Evolutionary conservation across 2,888 invertebrate species (phyloP).

Genomic region (Cylloceria caligata): DNA sequence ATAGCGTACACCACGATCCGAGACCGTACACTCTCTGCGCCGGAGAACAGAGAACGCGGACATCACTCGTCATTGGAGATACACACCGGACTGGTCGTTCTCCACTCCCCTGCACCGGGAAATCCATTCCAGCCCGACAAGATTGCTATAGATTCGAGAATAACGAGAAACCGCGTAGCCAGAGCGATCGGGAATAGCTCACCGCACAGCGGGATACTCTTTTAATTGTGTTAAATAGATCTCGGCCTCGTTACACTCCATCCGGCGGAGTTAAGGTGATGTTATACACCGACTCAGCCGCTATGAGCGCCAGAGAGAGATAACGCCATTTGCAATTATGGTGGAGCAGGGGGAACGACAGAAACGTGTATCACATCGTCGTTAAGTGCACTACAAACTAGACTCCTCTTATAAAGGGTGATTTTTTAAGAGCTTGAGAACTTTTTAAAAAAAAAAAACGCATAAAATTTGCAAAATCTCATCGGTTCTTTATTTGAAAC

Average conservation of each 20-base stretch:
- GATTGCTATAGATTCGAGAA: conserved; percentile 56
- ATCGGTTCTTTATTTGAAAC: no score
- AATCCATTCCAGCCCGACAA: conserved; percentile 33
- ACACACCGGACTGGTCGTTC: conserved; percentile 14
- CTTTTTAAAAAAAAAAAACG: no score
- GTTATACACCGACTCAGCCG: no score
- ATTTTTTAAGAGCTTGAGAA: no score
- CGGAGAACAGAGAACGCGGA: conserved; percentile 29
- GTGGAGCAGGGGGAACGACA: no score
- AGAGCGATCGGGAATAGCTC: conserved; percentile 36
- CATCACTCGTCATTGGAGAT: conserved; percentile 61
- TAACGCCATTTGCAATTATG: no score
- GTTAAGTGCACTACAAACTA: conserved; percentile 10
- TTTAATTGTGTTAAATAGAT: conserved; percentile 67
- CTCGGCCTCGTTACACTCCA: conserved; percentile 52
- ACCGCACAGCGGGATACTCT: conserved; percentile 60
- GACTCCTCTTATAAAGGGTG: conserved; percentile 10
- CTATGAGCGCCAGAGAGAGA: no score
- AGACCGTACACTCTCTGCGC: no score
- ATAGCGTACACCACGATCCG: conserved; percentile 27
- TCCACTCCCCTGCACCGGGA: conserved; percentile 29
- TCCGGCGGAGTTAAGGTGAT: conserved; percentile 21
- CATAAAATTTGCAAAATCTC: no score
- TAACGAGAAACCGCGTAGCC: conserved; percentile 59
- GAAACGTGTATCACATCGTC: no score